A percentile compares a stretch with the other conserved stretches of the same genome.
These are phyloP conservation scores for Thryonomys swinderianus DNA, from an alignment of 2,113 vertebrate species.

Conservation along the genomic window DNA sequence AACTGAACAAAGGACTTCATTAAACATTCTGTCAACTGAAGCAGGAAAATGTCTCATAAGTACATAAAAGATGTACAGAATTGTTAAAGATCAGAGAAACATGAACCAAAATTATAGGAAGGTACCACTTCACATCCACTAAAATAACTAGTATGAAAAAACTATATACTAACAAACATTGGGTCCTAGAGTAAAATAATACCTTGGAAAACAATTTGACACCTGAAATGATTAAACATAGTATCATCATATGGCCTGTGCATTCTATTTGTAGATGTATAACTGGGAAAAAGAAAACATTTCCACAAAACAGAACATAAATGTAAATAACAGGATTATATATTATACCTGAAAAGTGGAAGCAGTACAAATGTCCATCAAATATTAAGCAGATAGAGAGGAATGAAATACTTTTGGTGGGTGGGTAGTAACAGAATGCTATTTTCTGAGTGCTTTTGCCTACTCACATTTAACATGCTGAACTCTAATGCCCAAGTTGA, in stretches of 20 bases:
- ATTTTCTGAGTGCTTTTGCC: not conserved
- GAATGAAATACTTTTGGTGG: not conserved
- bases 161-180: not conserved
- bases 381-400: not conserved
- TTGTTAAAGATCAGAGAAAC: not conserved
- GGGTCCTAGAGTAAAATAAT: not conserved
- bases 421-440: not conserved
- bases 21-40: not conserved
- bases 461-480: not conserved
- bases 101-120: not conserved
- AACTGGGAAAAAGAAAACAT: not conserved
- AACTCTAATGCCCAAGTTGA: not conserved
- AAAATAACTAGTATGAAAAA: not conserved
- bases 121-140: not conserved
- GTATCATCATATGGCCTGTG: not conserved
- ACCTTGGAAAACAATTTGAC: not conserved
- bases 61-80: not conserved
- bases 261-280: not conserved
- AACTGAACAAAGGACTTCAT: not conserved
- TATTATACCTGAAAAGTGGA: not conserved
- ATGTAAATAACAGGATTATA: not conserved
- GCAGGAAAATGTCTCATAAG: not conserved
- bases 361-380: not conserved
- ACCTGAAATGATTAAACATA: not conserved
- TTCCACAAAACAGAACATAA: not conserved